Percentiles rank a stretch among this genome's conserved stretches.
Evolutionary conservation across 2,113 vertebrate genomes (phyloP).

Genomic region (Aythya baeri): DNA sequence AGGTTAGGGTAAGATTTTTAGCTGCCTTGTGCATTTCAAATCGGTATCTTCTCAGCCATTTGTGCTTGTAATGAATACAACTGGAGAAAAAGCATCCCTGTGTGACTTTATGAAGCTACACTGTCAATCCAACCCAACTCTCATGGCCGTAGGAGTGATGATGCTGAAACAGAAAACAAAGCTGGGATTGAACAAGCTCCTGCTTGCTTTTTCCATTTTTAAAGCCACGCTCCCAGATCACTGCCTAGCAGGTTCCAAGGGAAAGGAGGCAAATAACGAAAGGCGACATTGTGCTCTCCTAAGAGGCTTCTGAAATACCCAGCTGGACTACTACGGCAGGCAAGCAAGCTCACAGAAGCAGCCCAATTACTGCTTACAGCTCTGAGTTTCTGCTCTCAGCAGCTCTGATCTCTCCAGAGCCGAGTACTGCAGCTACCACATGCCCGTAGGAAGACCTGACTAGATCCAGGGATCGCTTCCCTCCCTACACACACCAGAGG

Average conservation of each 20-base stretch:
- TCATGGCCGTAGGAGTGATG: accelerated
- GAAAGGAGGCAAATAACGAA: background rate
- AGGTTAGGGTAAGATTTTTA: background rate
- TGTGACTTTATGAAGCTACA: background rate
- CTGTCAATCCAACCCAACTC: background rate
- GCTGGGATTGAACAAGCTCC: background rate
- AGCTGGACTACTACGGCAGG: background rate
- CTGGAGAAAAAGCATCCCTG: background rate
- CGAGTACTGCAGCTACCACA: background rate
- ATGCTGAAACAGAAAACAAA: background rate
- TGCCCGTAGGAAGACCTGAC: background rate
- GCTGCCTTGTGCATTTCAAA: background rate
- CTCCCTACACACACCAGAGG: background rate
- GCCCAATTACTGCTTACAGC: background rate
- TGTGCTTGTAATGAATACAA: background rate
- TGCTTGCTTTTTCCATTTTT: background rate
- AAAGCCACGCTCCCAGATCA: background rate
- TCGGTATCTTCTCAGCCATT: background rate
- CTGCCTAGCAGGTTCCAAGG: accelerated
- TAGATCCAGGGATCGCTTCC: background rate
- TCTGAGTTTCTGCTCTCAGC: background rate
- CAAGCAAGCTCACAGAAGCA: background rate
- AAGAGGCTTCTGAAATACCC: background rate
- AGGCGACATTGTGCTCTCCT: background rate
- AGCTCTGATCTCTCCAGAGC: background rate